These are phyloP conservation scores for Sitophilus oryzae DNA, from an alignment of 1,140 invertebrate species.

Conservation along the genomic window DNA sequence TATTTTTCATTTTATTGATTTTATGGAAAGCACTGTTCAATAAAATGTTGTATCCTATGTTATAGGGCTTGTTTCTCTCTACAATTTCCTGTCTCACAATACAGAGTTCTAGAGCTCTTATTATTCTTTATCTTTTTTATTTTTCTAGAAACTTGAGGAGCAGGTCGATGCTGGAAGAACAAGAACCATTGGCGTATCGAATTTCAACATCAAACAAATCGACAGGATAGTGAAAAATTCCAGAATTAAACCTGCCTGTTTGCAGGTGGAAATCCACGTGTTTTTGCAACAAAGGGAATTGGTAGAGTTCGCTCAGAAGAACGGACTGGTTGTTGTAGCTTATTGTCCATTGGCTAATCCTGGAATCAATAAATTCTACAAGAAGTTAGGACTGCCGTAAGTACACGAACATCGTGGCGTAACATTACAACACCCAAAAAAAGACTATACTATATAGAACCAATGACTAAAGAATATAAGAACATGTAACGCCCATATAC, in stretches of 20 bases:
- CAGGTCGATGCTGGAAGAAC: slow-evolving; percentile 57
- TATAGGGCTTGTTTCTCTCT: no score
- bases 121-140: slow-evolving; percentile 3
- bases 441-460: no score
- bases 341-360: slow-evolving; percentile 76
- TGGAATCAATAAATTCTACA: slow-evolving; percentile 50
- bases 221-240: slow-evolving; percentile 55
- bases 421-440: background rate
- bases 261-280: slow-evolving; percentile 74
- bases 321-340: slow-evolving; percentile 70
- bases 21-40: no score
- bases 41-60: no score
- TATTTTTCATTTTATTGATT: no score
- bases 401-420: background rate
- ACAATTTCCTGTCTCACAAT: background rate
- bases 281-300: slow-evolving; percentile 74
- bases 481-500: no score
- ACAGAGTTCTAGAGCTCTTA: background rate
- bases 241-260: slow-evolving; percentile 61
- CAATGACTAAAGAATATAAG: no score
- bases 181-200: slow-evolving; percentile 68
- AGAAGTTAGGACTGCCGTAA: slow-evolving; percentile 39
- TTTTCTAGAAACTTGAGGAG: slow-evolving; percentile 63
- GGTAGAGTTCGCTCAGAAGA: slow-evolving; percentile 61
- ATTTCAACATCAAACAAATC: slow-evolving; percentile 69